phyloP scores from a whole-genome alignment of 2,113 vertebrate species.

The Nerophis ophidion region DNA sequence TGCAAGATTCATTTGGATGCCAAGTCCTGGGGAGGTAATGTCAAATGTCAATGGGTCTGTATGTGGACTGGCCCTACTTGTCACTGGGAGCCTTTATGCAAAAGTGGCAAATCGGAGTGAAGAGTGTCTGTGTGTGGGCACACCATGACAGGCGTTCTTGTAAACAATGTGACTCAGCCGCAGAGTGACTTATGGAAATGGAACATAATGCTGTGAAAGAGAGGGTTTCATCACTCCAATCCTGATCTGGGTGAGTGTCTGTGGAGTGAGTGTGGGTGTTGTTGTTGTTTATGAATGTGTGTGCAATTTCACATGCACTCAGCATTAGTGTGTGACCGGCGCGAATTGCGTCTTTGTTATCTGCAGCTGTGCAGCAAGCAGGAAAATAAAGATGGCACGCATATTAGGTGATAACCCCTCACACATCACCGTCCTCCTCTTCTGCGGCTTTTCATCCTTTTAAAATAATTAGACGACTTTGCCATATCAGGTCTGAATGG shows the following conservation, averaged over 20 bases:
- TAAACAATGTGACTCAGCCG: slow-evolving; percentile 62
- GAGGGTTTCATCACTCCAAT: slow-evolving; percentile 37
- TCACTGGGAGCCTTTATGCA: slow-evolving; percentile 15
- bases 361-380: slow-evolving; percentile 25
- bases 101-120: slow-evolving; percentile 34
- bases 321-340: slow-evolving; percentile 14
- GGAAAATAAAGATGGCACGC: slow-evolving; percentile 27
- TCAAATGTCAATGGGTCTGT: slow-evolving; percentile 10
- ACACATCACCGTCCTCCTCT: neutral
- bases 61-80: slow-evolving; percentile 8
- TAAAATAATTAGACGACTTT: neutral
- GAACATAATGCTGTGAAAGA: slow-evolving; percentile 46
- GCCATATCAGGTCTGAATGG: slow-evolving; percentile 4
- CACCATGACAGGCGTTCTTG: slow-evolving; percentile 31
- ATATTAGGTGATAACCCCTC: slow-evolving; percentile 1
- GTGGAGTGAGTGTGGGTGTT: neutral
- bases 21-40: slow-evolving; percentile 14
- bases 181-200: slow-evolving; percentile 47
- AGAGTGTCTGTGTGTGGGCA: slow-evolving; percentile 41
- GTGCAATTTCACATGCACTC: slow-evolving; percentile 20
- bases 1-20: slow-evolving; percentile 19
- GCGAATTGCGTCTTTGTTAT: slow-evolving; percentile 38
- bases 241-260: slow-evolving; percentile 19
- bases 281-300: slow-evolving; percentile 6
- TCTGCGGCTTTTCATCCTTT: slow-evolving; percentile 14